phyloP scores from a whole-genome alignment of 2,113 vertebrate species.

The Athene cunicularia region DNA sequence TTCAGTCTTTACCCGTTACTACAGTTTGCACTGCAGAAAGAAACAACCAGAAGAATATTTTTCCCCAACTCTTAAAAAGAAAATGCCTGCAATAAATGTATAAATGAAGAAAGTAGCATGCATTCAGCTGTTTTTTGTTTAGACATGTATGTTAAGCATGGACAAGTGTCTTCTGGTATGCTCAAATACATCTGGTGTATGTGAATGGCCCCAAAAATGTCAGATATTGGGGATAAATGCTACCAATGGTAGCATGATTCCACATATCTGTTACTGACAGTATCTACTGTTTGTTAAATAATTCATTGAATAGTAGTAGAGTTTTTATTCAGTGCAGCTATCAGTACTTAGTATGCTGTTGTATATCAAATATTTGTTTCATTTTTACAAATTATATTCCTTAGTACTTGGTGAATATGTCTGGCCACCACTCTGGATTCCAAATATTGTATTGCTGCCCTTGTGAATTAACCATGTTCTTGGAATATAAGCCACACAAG shows the following conservation, averaged over 20 bases:
- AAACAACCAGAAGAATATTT: neutral
- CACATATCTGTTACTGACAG: neutral
- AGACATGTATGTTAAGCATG: neutral
- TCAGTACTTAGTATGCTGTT: neutral
- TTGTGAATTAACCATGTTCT: neutral
- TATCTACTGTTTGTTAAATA: neutral
- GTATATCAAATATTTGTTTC: neutral
- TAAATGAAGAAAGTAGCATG: neutral
- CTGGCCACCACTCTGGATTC: neutral
- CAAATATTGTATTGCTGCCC: neutral
- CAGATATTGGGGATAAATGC: neutral
- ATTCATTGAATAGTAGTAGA: neutral
- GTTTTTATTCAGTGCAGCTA: neutral
- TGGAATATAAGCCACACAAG: neutral
- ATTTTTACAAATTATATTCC: neutral
- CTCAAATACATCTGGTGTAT: neutral
- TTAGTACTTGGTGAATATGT: neutral
- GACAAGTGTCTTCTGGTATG: neutral
- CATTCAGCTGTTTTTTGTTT: neutral
- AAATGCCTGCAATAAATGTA: neutral
- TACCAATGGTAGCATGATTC: neutral
- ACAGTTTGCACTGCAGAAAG: neutral
- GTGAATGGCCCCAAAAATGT: neutral
- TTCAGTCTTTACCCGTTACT: neutral
- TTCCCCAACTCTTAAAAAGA: neutral